Evolutionary conservation across 2,888 invertebrate genomes (phyloP).

Genomic region (Myopa testacea): DNA sequence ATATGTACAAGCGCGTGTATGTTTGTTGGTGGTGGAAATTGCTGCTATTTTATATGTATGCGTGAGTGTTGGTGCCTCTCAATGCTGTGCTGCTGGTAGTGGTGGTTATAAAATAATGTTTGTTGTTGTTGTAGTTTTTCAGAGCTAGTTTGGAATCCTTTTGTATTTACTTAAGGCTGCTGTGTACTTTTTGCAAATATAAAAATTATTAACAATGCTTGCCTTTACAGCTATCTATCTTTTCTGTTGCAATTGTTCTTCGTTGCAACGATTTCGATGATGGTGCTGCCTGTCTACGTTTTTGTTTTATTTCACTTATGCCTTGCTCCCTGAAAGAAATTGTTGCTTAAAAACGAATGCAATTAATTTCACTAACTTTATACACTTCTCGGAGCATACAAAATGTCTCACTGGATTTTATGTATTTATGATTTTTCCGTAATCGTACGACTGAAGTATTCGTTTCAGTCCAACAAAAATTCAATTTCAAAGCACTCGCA

Average conservation of each 20-base stretch:
- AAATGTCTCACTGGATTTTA: constrained; percentile 14
- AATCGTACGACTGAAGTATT: constrained; percentile 8
- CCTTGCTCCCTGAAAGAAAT: constrained; percentile 27
- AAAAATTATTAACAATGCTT: constrained; percentile 8
- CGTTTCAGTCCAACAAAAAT: constrained; percentile 35
- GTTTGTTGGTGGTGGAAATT: constrained; percentile 25
- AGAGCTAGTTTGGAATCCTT: constrained; percentile 5
- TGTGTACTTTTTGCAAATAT: constrained; percentile 29
- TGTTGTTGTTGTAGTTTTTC: constrained; percentile 31
- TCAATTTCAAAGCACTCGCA: constrained; percentile 43
- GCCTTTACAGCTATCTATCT: not conserved
- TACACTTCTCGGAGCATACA: constrained; percentile 3
- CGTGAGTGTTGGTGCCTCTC: constrained; percentile 37
- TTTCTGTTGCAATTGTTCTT: constrained; percentile 32
- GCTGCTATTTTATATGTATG: constrained; percentile 41
- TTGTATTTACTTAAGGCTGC: constrained; percentile 32
- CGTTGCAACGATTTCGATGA: constrained; percentile 15
- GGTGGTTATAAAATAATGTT: constrained; percentile 39
- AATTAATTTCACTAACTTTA: constrained; percentile 2
- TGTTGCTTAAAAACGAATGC: not conserved
- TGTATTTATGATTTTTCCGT: constrained; percentile 17
- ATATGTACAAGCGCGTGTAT: constrained; percentile 3
- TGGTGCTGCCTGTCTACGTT: constrained; percentile 29
- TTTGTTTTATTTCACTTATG: constrained; percentile 25
- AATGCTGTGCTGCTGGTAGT: constrained; percentile 35